Base-by-base conservation (phyloP, 2,888 invertebrate species). In the Drosophila picticornis region DNA sequence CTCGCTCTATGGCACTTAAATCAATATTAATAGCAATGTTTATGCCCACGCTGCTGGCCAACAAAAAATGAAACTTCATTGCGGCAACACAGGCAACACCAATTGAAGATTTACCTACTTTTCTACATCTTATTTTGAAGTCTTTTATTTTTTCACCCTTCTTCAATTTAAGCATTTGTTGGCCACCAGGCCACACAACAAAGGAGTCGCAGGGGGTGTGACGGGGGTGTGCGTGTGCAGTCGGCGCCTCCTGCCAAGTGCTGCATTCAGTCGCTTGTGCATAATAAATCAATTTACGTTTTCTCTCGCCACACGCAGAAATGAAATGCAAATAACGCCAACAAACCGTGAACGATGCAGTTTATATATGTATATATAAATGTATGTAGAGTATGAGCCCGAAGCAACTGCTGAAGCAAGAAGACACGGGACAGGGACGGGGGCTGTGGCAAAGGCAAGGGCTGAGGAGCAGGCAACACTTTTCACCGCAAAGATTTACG, bases 241-340 rank as follows among this genome's bases (percentile, higher is more conserved):
- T 27, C 40, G 48, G 59, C 64, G 55, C 66, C 64, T 73, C 57
- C 69, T 70, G 74, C 81, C 78, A 70, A 81, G 78, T 66, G 53
- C 77, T 80, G 66, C 71, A 74, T 71, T 80, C 83, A 88, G 80
- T 82, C 80, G 84, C 83, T 83, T 84, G 85, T 81, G 85, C 87
- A 85, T 88, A 85, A 85, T 88, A 85, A 85, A 83, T 85, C 85
- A 88, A 88, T 85, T 85, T 85, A 86, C 85, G 83, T 85, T 84
- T 84, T 83, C 82, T 79, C 81, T 81, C 76, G 80, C 85, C 83
- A 62, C 75, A 78, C 78, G 80, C 83, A 73, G 77, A 73, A 84
- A 85, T 84, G 83, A 81, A 84, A 88, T 88, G 88, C 86, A 85
- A 88, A 88, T 85, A 85, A 85, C 70, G 84, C 78, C 83, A 83